Evolutionary conservation across 1,140 invertebrate species (phyloP).

Genomic region (Panonychus citri): DNA sequence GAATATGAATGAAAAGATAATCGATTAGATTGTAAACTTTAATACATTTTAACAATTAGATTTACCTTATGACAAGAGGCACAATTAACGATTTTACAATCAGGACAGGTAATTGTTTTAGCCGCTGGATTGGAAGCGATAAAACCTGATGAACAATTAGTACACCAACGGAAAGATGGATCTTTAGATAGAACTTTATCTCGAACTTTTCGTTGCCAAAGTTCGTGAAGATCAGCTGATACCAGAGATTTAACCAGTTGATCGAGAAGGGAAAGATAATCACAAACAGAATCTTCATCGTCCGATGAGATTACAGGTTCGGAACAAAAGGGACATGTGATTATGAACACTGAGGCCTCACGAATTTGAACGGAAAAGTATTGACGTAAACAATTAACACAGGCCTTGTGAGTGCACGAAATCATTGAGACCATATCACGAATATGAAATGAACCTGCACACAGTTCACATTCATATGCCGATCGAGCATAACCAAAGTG

Average conservation of each 20-base stretch:
- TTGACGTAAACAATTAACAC: slow-evolving; percentile 59
- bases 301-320: slow-evolving; percentile 11
- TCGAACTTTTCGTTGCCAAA: slow-evolving; percentile 68
- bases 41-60: slow-evolving; percentile 10
- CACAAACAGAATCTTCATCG: slow-evolving; percentile 25
- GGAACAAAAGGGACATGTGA: slow-evolving; percentile 68
- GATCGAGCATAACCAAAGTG: slow-evolving; percentile 1
- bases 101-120: slow-evolving; percentile 63
- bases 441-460: slow-evolving; percentile 55
- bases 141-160: slow-evolving; percentile 79
- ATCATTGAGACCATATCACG: slow-evolving; percentile 70
- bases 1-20: slow-evolving; percentile 1
- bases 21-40: neutral
- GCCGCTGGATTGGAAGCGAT: slow-evolving; percentile 57
- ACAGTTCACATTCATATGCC: slow-evolving; percentile 60
- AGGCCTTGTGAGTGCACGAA: slow-evolving; percentile 65
- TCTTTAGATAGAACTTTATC: slow-evolving; percentile 74
- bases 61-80: slow-evolving; percentile 53
- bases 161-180: slow-evolving; percentile 87
- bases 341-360: slow-evolving; percentile 64
- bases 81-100: slow-evolving; percentile 68
- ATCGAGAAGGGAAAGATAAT: slow-evolving; percentile 6
- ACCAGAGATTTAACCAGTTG: slow-evolving; percentile 27
- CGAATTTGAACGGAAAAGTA: slow-evolving; percentile 80
- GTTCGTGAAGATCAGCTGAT: slow-evolving; percentile 51